These are phyloP conservation scores for Lasioglossum baleicum DNA, from an alignment of 1,140 invertebrate species.

Conservation along the genomic window DNA sequence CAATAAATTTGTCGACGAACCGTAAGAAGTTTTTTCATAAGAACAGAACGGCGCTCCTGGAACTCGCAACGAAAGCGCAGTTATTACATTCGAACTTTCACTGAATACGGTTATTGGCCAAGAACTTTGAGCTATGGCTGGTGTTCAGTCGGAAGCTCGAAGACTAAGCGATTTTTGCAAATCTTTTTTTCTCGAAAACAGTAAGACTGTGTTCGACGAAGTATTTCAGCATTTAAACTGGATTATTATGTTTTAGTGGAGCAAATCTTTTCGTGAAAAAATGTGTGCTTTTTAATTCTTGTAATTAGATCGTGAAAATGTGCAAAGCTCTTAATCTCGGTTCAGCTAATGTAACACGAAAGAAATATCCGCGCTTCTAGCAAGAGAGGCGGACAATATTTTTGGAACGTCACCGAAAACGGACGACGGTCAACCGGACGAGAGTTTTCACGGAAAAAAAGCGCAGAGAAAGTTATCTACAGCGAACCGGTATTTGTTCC, in stretches of 20 bases:
- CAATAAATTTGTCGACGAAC: neutral
- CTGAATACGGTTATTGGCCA: neutral
- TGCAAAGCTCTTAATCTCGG: too few relatives aligned
- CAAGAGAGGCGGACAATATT: neutral
- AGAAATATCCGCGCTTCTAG: too few relatives aligned
- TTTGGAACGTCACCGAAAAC: neutral
- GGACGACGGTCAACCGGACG: neutral
- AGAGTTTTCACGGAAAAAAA: neutral
- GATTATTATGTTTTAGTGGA: too few relatives aligned
- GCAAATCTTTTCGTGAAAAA: too few relatives aligned
- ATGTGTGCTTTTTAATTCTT: too few relatives aligned
- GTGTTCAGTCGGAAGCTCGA: too few relatives aligned
- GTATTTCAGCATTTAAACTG: too few relatives aligned
- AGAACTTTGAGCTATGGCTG: neutral
- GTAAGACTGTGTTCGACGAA: too few relatives aligned
- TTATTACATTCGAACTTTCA: conserved; percentile 18
- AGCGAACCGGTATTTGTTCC: neutral
- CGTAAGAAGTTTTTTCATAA: neutral
- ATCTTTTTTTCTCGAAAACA: too few relatives aligned
- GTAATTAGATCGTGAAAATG: too few relatives aligned
- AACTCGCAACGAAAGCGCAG: neutral
- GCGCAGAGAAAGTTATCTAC: neutral
- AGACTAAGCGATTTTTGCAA: too few relatives aligned
- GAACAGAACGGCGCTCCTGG: neutral
- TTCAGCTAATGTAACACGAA: too few relatives aligned